Evolutionary conservation across 2,113 vertebrate species (phyloP).

Genomic region (Cyanoramphus novaezelandiae): DNA sequence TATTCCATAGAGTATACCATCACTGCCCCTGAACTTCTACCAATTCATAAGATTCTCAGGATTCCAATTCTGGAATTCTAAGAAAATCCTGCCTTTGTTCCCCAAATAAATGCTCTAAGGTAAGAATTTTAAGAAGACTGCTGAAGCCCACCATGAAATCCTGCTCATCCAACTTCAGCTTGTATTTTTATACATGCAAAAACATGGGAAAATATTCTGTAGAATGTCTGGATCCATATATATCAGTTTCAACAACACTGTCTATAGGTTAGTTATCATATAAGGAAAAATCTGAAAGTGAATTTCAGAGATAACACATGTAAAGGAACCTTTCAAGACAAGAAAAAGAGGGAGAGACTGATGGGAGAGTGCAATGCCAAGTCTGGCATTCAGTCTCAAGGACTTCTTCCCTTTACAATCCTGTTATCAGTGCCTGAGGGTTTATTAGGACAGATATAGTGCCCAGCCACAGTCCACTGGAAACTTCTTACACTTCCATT

Average conservation of each 20-base stretch:
- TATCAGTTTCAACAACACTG: neutral
- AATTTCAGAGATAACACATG: neutral
- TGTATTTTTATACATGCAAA: neutral
- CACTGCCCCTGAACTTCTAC: neutral
- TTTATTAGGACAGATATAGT: neutral
- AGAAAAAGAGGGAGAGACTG: neutral
- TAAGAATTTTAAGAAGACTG: neutral
- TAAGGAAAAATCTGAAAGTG: neutral
- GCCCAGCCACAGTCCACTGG: neutral
- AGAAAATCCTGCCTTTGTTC: neutral
- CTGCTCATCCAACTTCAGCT: neutral
- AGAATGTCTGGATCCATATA: neutral
- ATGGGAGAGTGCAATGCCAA: neutral
- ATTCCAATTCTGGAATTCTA: neutral
- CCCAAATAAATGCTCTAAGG: neutral
- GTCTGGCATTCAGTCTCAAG: neutral
- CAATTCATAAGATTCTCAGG: neutral
- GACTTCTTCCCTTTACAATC: neutral
- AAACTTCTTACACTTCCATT: neutral
- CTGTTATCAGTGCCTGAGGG: neutral
- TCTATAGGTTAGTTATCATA: neutral
- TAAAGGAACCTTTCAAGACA: neutral
- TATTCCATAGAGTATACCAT: neutral
- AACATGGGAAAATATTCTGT: neutral
- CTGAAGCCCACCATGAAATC: neutral